These are phyloP conservation scores for Sarcophaga subvicina DNA, from an alignment of 2,888 invertebrate genomes.

Conservation along the genomic window DNA sequence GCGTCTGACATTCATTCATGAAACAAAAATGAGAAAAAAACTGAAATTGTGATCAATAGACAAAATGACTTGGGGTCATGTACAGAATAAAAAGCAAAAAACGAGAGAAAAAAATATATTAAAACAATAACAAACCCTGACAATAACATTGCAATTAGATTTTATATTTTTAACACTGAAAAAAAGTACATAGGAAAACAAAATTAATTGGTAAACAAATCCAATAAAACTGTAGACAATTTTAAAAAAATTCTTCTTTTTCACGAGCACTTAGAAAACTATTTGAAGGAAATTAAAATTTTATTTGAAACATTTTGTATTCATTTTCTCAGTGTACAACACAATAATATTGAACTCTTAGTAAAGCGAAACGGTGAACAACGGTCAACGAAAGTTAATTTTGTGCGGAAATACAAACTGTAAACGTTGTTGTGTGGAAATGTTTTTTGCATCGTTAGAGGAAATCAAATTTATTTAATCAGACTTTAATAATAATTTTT, in stretches of 20 bases:
- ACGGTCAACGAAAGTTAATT: conserved; percentile 48
- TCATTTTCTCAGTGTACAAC: background rate
- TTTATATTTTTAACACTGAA: background rate
- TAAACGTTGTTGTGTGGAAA: background rate
- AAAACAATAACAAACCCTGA: background rate
- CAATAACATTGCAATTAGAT: background rate
- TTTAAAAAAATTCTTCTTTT: no score
- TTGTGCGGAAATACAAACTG: conserved; percentile 40
- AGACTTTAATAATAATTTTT: no score
- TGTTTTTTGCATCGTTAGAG: no score
- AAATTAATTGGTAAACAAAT: no score
- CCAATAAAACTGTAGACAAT: no score
- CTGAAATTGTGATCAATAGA: background rate
- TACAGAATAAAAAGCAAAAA: background rate
- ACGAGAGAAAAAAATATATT: background rate
- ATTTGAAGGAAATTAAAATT: background rate
- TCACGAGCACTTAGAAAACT: no score
- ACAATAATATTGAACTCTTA: background rate
- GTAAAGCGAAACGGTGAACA: no score
- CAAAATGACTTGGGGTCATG: conserved; percentile 22
- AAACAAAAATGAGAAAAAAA: background rate
- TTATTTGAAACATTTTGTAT: background rate
- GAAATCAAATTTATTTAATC: no score
- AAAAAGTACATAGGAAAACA: background rate
- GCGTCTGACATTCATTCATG: conserved; percentile 1